phyloP scores from a whole-genome alignment of 2,888 invertebrate species.

The Allygus modestus region DNA sequence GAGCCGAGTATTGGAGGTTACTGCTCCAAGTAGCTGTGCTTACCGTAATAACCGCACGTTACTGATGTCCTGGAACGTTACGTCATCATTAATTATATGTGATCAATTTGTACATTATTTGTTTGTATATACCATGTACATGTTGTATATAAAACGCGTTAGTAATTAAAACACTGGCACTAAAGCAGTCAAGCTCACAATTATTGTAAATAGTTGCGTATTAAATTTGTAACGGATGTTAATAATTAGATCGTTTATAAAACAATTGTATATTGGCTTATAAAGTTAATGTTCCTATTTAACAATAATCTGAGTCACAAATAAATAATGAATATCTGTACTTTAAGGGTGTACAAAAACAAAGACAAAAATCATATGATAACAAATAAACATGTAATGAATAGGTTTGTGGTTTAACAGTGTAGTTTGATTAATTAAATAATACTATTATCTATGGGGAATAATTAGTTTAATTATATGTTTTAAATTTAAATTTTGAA shows the following conservation, averaged over 20 bases:
- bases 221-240: neutral
- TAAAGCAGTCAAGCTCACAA: neutral
- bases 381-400: no score
- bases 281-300: constrained; percentile 4
- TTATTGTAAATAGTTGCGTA: constrained; percentile 2
- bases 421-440: no score
- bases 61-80: constrained; percentile 11
- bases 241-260: neutral
- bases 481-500: no score
- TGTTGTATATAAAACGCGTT: constrained; percentile 5
- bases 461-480: no score
- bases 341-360: no score
- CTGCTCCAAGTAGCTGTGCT: neutral
- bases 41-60: neutral
- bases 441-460: no score
- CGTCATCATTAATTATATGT: constrained; percentile 7
- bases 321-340: neutral
- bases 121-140: constrained; percentile 40
- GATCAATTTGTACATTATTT: constrained; percentile 28
- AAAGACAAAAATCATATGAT: no score
- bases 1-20: constrained; percentile 29
- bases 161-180: neutral
- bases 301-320: neutral
- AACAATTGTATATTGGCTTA: neutral
- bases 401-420: no score